phyloP scores from a whole-genome alignment of 2,888 invertebrate genomes.

The Noctua fimbriata region DNA sequence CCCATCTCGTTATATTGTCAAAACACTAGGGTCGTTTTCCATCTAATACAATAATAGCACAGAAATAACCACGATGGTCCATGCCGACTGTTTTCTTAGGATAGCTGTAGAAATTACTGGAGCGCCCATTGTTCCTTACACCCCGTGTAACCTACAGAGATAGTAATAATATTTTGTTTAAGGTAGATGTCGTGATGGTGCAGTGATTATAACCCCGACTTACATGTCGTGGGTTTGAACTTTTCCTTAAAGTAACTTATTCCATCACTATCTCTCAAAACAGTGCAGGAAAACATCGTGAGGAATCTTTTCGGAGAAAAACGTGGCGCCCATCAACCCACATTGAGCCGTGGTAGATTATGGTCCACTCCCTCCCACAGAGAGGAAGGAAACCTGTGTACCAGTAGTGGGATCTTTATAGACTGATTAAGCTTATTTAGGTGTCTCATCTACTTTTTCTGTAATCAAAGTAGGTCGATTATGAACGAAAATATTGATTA shows the following conservation, averaged over 20 bases:
- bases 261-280: too few species aligned
- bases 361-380: too few species aligned
- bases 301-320: too few species aligned
- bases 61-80: slow-evolving; percentile 47
- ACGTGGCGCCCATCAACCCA: too few species aligned
- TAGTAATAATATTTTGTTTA: slow-evolving; percentile 41
- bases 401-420: too few species aligned
- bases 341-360: too few species aligned
- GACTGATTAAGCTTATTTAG: too few species aligned
- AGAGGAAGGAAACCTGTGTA: too few species aligned
- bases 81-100: slow-evolving; percentile 67
- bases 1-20: slow-evolving; percentile 55
- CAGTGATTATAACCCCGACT: not conserved
- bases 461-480: too few species aligned
- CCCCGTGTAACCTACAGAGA: not conserved
- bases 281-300: too few species aligned
- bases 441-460: too few species aligned
- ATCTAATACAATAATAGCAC: slow-evolving; percentile 62
- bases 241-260: not conserved
- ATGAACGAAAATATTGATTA: too few species aligned
- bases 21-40: slow-evolving; percentile 57
- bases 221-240: not conserved
- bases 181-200: not conserved
- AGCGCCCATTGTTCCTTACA: slow-evolving; percentile 3
- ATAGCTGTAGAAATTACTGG: slow-evolving; percentile 58